Evolutionary conservation across 2,888 invertebrate species (phyloP), one percentile per base, ranked within the genome.

Genomic region (Eupithecia insigniata): DNA sequence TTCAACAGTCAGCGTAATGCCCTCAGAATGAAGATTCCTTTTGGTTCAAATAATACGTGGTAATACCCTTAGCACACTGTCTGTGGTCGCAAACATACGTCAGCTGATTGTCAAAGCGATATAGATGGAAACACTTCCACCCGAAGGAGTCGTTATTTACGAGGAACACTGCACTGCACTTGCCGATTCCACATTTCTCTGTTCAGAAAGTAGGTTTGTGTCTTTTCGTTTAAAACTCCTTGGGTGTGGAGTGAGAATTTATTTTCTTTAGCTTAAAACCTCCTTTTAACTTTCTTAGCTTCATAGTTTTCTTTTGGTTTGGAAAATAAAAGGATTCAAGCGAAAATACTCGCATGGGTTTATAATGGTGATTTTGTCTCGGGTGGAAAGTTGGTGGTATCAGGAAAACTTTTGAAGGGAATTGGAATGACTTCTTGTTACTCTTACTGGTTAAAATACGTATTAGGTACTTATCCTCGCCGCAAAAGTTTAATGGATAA

Each of bases 401-500:
- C 26, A 14, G 18, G 7, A 26, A 14, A 69, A 70, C 26, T 69
- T 66, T 43, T n/a, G n/a, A 71, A 67, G 55, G 64, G 62, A 71
- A 74, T 65, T 73, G 70, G 65, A 75, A 72, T 72, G 72, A 75
- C 72, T 62, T 70, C 75, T 74, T 58, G 43, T 70, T 73, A 72
- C 58, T 69, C 66, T 66, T 65, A 69, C 26, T 64, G 22, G 26
- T 34, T 64, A 36, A 64, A 18, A 39, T 64, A 0, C 36, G 39
- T 16, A 26, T n/a, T 6, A n/a, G n/a, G n/a, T n/a, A 64, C 64
- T 8, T 69, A 67, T 51, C 66, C 55, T 68, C 26, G 10, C 14
- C 32, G 39, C 30, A 4, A 62, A 68, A 73, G 65, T 66, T 70
- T 60, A 68, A 70, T 73, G 73, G 39, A 61, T 30, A 68, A 73